Evolutionary conservation across 2,888 invertebrate genomes (phyloP).

Genomic region (Tridacna gigas): DNA sequence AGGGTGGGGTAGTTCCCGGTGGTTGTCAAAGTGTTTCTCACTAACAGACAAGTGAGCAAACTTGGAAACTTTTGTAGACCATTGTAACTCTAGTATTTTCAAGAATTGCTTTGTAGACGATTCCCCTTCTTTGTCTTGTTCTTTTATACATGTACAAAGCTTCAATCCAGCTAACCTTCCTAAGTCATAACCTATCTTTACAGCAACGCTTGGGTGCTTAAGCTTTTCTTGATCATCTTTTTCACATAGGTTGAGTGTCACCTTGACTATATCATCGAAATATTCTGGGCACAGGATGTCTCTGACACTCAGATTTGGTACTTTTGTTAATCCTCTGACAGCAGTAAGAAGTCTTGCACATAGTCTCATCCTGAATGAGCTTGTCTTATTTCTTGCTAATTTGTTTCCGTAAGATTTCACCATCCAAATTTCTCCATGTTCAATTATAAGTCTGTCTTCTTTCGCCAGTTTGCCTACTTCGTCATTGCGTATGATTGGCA

Average conservation of each 20-base stretch:
- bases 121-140: conserved; percentile 3
- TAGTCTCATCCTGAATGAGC: conserved; percentile 12
- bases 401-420: background rate
- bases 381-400: background rate
- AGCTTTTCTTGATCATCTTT: conserved; percentile 11
- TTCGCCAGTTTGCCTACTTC: background rate
- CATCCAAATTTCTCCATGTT: conserved; percentile 1
- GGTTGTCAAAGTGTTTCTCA: conserved; percentile 16
- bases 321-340: conserved; percentile 1
- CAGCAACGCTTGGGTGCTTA: conserved; percentile 12
- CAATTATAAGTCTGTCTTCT: background rate
- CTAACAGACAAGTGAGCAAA: background rate
- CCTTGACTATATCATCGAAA: conserved; percentile 10
- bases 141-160: conserved; percentile 1
- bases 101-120: conserved; percentile 3
- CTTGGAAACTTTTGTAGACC: conserved; percentile 19
- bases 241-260: conserved; percentile 16
- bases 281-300: background rate
- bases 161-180: conserved; percentile 12
- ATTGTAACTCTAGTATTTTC: conserved; percentile 17
- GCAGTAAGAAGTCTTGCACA: conserved; percentile 4
- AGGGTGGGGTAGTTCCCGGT: conserved; percentile 23
- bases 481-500: conserved; percentile 8
- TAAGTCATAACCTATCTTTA: conserved; percentile 10
- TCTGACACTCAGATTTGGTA: background rate